Percentiles rank a stretch among this genome's conserved stretches.
phyloP scores from a whole-genome alignment of 2,113 vertebrate genomes.

The Lophotis ruficrista region DNA sequence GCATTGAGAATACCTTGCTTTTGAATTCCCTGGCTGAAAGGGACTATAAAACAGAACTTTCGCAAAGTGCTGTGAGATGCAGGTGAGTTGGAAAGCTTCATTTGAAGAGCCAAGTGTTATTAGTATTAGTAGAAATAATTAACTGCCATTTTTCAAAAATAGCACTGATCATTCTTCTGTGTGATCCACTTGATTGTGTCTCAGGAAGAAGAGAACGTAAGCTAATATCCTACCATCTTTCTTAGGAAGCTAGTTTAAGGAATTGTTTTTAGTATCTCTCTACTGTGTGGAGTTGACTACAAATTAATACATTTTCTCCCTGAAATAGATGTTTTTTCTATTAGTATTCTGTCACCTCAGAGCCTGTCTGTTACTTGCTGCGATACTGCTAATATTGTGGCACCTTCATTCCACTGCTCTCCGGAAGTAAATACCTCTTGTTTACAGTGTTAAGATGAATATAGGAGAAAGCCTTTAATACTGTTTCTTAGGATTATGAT shows the following conservation, averaged over 20 bases:
- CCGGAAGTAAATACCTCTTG: neutral
- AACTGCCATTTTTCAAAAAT: neutral
- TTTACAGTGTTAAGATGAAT: neutral
- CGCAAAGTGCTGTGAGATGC: neutral
- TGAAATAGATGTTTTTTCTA: conserved; percentile 29
- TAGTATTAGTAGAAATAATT: neutral
- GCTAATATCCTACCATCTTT: neutral
- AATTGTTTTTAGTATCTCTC: neutral
- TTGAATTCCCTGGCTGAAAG: neutral
- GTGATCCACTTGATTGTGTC: neutral
- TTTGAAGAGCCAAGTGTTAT: neutral
- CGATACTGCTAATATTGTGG: neutral
- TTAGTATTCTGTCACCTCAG: conserved; percentile 28
- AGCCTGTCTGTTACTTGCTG: neutral
- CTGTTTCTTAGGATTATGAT: neutral
- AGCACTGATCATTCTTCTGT: neutral
- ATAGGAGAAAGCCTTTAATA: neutral
- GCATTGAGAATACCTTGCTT: neutral
- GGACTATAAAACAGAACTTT: neutral
- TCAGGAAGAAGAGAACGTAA: neutral
- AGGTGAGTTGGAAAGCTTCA: neutral
- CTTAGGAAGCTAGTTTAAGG: conserved; percentile 26
- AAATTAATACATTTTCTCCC: conserved; percentile 33
- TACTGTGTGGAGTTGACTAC: neutral
- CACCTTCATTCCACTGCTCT: conserved; percentile 1